Percentiles rank a stretch among this genome's conserved stretches.
Conservation (phyloP, 1,140 invertebrate genomes). For the Bombus difficillimus region DNA sequence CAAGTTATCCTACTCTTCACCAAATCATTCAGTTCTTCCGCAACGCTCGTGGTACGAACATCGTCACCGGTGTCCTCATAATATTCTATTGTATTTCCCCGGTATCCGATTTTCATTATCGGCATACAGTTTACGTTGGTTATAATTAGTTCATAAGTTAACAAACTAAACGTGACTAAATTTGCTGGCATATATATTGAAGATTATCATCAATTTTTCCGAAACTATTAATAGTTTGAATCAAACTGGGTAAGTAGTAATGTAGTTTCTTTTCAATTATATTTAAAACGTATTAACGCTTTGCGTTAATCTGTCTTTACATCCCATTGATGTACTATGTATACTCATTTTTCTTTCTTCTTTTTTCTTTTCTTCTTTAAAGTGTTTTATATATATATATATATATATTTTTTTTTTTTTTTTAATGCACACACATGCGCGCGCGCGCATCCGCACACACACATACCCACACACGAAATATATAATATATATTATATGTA, state of each 20-base stretch:
- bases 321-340: conserved; percentile 14
- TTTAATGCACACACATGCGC: not conserved
- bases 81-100: not conserved
- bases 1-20: not conserved
- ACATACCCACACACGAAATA: not conserved
- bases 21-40: conserved; percentile 1
- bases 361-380: not conserved
- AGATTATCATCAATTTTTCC: not conserved
- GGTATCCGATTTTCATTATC: not conserved
- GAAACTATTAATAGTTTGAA: not conserved
- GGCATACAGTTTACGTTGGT: not conserved
- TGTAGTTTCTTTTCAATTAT: not conserved
- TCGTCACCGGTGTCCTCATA: not conserved
- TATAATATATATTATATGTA: not conserved
- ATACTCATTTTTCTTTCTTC: no score
- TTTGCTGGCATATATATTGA: not conserved
- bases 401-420: not conserved
- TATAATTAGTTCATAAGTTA: conserved; percentile 12
- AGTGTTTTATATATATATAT: not conserved
- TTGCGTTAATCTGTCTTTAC: conserved; percentile 20
- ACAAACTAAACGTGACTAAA: conserved; percentile 19
- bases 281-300: conserved; percentile 25
- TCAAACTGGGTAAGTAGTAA: not conserved
- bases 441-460: not conserved
- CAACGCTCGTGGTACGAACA: not conserved